These are phyloP conservation scores for Caenorhabditis wallacei DNA, from an alignment of 2,888 invertebrate species.

Conservation along the genomic window DNA sequence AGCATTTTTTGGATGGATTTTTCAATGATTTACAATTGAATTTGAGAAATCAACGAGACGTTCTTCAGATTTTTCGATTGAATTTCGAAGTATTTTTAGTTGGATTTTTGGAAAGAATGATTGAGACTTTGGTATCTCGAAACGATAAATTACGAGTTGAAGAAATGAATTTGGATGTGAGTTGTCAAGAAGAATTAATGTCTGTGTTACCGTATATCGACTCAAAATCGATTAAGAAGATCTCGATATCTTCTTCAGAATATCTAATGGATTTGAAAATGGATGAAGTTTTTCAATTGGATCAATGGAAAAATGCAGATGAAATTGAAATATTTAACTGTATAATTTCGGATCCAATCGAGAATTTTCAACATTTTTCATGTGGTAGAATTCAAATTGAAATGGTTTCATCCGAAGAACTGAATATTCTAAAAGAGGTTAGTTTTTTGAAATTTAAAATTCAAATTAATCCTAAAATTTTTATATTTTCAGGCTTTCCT, in stretches of 20 bases:
- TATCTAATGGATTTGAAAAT: neutral
- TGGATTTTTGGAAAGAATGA: neutral
- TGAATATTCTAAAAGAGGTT: conserved; percentile 8
- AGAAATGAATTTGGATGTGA: neutral
- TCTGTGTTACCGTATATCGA: neutral
- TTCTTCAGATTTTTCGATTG: neutral
- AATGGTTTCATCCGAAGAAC: neutral
- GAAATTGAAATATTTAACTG: conserved; percentile 2
- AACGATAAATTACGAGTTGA: conserved; percentile 7
- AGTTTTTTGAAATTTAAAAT: neutral
- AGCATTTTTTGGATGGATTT: neutral
- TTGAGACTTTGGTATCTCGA: neutral
- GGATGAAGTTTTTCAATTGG: neutral
- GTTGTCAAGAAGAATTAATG: neutral
- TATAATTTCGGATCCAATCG: neutral
- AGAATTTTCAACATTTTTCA: neutral
- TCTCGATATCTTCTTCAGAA: neutral
- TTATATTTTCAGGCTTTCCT: neutral
- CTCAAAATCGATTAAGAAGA: neutral
- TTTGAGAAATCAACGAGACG: neutral
- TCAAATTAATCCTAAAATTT: neutral
- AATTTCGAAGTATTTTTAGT: neutral
- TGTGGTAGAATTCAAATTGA: neutral
- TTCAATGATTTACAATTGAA: conserved; percentile 5
- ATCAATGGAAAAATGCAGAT: neutral